Base-by-base conservation (phyloP, 2,888 invertebrate species). In the Polyommatus iphigenia region DNA sequence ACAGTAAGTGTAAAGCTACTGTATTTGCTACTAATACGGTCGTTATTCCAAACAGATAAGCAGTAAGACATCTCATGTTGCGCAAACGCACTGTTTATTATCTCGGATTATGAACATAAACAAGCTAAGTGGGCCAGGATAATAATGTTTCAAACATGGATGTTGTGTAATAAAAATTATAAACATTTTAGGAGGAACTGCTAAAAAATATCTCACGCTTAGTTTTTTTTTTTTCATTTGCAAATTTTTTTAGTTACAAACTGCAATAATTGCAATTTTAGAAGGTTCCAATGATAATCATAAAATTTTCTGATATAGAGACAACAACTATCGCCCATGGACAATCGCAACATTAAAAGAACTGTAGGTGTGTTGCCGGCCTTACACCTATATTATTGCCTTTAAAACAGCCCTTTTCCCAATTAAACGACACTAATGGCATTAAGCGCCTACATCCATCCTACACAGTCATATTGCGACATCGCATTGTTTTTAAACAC, bases 81-180 rank as follows among this genome's bases (percentile, higher is more conserved):
- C 76, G 76, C 62, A 76, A 76, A 76, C 36, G 59, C 62, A 76
- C 59, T 76, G 76, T 76, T 76, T 76, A 76, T 76, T 76, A 76
- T 57, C 59, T 76, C 32, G 76, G 76, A 76, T 76, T 75, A 75
- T 75, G 29, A 76, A 76, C 76, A 76, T 76, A 76, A 76, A 76
- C 76, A 76, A 76, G 41, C n/a, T 76, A 76, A 76, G 76, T 76
- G 20, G 76, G 62, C 15, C 76, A 76, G 62, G 59, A 73, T 41
- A 73, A 72, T 36, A 41, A 73, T 46, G 73, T 24, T 36, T 72
- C 15, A 73, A 32, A 15, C 29, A 67, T 29, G n/a, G 62, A 62
- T 62, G 62, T 24, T 62, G 62, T 62, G 62, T 20, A 24, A 24
- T 62, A 62, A 24, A 10, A 62, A 62, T 6, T 20, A 13, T 57